Evolutionary conservation across 2,113 vertebrate species (phyloP).

Genomic region (Gasterosteus nipponicus): DNA sequence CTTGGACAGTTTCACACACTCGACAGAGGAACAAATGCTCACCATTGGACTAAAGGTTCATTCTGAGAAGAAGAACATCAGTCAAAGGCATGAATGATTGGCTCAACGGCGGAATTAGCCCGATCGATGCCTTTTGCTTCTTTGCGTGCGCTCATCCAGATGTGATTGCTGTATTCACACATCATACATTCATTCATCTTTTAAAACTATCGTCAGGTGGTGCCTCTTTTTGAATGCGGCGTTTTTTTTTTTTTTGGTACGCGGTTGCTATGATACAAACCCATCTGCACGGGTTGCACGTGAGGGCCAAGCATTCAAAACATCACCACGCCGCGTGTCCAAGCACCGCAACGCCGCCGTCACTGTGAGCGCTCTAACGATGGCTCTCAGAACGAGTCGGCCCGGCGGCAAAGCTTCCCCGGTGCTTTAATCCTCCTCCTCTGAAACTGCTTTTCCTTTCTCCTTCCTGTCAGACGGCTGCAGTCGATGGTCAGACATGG

Average conservation of each 20-base stretch:
- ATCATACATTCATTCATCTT: background rate
- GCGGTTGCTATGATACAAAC: background rate
- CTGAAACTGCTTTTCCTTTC: background rate
- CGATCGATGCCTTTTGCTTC: background rate
- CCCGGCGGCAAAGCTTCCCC: slow-evolving; percentile 6
- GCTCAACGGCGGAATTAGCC: too few species aligned
- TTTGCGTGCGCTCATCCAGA: background rate
- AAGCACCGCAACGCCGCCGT: background rate
- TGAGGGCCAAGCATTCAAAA: background rate
- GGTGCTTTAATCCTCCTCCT: slow-evolving; percentile 18
- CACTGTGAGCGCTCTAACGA: slow-evolving; percentile 6
- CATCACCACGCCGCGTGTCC: background rate
- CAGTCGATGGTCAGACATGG: slow-evolving; percentile 17
- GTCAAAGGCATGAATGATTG: background rate
- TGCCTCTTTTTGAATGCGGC: background rate
- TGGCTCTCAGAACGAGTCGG: slow-evolving; percentile 31
- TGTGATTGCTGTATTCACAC: background rate
- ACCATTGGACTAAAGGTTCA: slow-evolving; percentile 2
- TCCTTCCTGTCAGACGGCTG: background rate
- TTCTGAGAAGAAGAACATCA: background rate
- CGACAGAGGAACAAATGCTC: slow-evolving; percentile 10
- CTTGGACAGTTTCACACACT: slow-evolving; percentile 7
- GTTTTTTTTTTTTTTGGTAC: too few species aligned
- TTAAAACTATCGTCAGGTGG: background rate
- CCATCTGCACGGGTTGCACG: background rate